These are phyloP conservation scores for Campoplex capitator DNA, from an alignment of 2,888 invertebrate genomes.

Conservation along the genomic window DNA sequence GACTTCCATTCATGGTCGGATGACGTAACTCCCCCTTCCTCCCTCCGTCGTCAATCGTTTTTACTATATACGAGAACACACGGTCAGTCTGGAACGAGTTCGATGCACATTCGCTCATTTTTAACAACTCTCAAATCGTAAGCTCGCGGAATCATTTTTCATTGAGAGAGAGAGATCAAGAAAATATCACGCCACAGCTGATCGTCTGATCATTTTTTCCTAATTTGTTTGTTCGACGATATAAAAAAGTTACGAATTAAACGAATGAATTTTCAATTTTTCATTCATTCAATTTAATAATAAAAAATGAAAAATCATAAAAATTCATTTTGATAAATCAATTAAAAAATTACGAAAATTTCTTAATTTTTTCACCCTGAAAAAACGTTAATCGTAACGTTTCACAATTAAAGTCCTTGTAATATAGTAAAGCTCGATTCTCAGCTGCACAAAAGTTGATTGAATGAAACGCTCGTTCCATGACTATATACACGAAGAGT, in stretches of 20 bases:
- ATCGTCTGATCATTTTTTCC: not conserved
- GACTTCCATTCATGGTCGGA: slow-evolving; percentile 67
- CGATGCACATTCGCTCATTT: not conserved
- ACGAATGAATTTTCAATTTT: too few relatives aligned
- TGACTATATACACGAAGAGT: slow-evolving; percentile 23
- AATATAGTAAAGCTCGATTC: not conserved
- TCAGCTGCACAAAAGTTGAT: slow-evolving; percentile 16
- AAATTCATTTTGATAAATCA: too few relatives aligned
- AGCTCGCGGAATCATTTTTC: not conserved
- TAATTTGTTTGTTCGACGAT: not conserved
- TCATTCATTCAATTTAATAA: too few relatives aligned
- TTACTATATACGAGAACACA: slow-evolving; percentile 49
- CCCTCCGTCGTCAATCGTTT: slow-evolving; percentile 55
- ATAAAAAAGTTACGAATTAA: not conserved
- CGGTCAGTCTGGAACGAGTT: slow-evolving; percentile 42
- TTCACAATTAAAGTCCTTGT: slow-evolving; percentile 2
- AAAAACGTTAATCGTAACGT: not conserved
- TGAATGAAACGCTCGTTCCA: slow-evolving; percentile 50
- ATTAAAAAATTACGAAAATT: not conserved
- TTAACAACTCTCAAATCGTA: not conserved
- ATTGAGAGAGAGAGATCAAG: not conserved
- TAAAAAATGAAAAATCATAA: too few relatives aligned
- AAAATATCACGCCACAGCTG: not conserved
- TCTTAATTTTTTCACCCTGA: not conserved
- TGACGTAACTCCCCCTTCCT: slow-evolving; percentile 54